A percentile compares a stretch with the other conserved stretches of the same genome.
Evolutionary conservation across 2,888 invertebrate genomes (phyloP).

Genomic region (Nineta flava): DNA sequence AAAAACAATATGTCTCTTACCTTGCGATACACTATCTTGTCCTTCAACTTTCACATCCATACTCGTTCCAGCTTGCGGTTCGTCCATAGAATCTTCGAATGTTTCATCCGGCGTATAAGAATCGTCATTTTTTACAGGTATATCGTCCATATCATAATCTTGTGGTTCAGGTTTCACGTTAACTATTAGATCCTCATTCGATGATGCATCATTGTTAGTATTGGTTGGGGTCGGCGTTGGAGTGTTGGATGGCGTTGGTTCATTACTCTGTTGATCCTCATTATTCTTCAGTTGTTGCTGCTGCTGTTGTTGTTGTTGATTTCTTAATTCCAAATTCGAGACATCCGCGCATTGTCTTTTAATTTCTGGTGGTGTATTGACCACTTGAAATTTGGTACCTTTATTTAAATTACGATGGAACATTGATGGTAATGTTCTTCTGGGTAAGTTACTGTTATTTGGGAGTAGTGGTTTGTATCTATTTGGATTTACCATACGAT

Average conservation of each 20-base stretch:
- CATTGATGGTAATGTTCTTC: not conserved
- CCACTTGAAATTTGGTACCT: not conserved
- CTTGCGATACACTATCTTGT: conserved; percentile 25
- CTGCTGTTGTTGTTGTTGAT: not conserved
- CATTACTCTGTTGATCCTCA: too few species aligned
- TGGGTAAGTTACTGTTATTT: not conserved
- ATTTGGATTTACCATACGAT: not conserved
- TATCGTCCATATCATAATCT: conserved; percentile 19
- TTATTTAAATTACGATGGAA: not conserved
- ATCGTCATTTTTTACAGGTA: conserved; percentile 9
- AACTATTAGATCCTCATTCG: conserved; percentile 11
- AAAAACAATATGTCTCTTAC: conserved; percentile 19
- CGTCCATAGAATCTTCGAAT: conserved; percentile 23
- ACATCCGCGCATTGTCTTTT: conserved; percentile 18
- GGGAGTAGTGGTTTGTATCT: not conserved
- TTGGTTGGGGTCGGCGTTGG: not conserved
- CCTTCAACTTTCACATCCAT: conserved; percentile 14
- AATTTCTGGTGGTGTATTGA: conserved; percentile 10
- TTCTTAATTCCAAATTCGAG: conserved; percentile 1
- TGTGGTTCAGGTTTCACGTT: conserved; percentile 28
- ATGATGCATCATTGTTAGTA: not conserved
- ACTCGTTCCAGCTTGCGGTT: conserved; percentile 27
- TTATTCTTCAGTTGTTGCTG: not conserved
- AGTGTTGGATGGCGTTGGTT: too few species aligned
- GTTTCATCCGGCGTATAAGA: conserved; percentile 23